A percentile compares a stretch with the other conserved stretches of the same genome.
Conservation (phyloP, 2,113 vertebrate genomes). For the Tapirus terrestris region DNA sequence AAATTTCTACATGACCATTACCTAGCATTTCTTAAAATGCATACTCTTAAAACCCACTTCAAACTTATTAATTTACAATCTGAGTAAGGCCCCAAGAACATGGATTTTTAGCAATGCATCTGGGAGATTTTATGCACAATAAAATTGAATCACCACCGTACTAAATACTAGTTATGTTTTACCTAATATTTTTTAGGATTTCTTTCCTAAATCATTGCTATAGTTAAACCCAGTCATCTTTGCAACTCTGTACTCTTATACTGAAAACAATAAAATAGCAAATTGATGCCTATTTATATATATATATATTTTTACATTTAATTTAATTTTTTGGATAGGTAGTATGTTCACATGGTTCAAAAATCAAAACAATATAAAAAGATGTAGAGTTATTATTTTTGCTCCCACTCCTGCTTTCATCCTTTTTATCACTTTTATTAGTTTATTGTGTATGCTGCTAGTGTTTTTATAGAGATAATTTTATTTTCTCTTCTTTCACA, state of each 20-base stretch:
- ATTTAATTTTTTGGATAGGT: constrained; percentile 38
- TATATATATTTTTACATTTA: constrained; percentile 48
- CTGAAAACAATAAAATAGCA: constrained; percentile 29
- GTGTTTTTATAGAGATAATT: background rate
- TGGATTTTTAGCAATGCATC: background rate
- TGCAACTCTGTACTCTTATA: constrained; percentile 27
- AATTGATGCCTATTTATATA: background rate
- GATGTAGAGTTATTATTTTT: background rate
- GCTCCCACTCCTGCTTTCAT: background rate
- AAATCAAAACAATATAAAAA: constrained; percentile 22
- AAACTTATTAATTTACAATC: background rate
- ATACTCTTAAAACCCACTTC: background rate
- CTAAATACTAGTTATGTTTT: constrained; percentile 19
- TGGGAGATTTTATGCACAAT: background rate
- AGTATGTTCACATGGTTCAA: background rate
- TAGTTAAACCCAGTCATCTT: background rate
- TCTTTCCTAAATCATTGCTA: background rate
- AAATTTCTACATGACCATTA: background rate
- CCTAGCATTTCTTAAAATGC: background rate
- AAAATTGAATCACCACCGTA: background rate
- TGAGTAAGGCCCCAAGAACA: background rate
- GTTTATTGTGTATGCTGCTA: background rate
- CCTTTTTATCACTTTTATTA: background rate
- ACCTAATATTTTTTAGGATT: constrained; percentile 26
- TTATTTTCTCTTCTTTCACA: background rate